Conservation (phyloP, 37 sponge, comb jelly and placozoan genomes). For the Haliclona indistincta region DNA sequence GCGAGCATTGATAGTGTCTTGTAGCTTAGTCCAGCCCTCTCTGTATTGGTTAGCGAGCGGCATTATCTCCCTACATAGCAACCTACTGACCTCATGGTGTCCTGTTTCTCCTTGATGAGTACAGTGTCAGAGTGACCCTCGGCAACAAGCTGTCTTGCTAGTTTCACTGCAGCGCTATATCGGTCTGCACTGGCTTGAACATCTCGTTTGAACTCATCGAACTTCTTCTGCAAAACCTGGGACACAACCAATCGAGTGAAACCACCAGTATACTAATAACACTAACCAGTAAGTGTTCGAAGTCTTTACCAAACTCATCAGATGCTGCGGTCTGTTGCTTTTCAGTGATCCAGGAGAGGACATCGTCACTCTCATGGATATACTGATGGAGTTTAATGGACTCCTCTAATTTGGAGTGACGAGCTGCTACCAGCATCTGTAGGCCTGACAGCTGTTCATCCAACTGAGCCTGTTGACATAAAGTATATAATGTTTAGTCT, state of each 20-base stretch:
- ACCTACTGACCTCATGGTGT: constrained; percentile 70
- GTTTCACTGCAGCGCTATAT: constrained; percentile 75
- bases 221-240: constrained; percentile 90
- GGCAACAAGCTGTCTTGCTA: constrained; percentile 83
- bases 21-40: constrained; percentile 57
- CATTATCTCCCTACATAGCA: background rate
- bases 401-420: constrained; percentile 82
- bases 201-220: constrained; percentile 82
- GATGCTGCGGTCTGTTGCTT: constrained; percentile 71
- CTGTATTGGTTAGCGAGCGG: constrained; percentile 10
- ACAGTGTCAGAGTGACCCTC: constrained; percentile 96
- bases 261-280: background rate
- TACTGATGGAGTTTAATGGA: constrained; percentile 94
- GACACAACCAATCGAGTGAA: background rate
- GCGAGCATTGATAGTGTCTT: constrained; percentile 65
- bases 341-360: constrained; percentile 80
- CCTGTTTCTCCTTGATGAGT: constrained; percentile 86
- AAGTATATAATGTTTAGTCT: background rate
- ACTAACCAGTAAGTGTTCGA: constrained; percentile 80
- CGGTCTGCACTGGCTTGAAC: constrained; percentile 70
- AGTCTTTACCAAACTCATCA: constrained; percentile 91
- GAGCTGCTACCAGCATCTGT: constrained; percentile 84
- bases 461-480: constrained; percentile 65
- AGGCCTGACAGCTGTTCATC: constrained; percentile 92
- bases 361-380: constrained; percentile 85